Evolutionary conservation across 2,797 vertebrate species (phyloP), one percentile per base, ranked within the genome.

Genomic region (Babyrousa celebensis): DNA sequence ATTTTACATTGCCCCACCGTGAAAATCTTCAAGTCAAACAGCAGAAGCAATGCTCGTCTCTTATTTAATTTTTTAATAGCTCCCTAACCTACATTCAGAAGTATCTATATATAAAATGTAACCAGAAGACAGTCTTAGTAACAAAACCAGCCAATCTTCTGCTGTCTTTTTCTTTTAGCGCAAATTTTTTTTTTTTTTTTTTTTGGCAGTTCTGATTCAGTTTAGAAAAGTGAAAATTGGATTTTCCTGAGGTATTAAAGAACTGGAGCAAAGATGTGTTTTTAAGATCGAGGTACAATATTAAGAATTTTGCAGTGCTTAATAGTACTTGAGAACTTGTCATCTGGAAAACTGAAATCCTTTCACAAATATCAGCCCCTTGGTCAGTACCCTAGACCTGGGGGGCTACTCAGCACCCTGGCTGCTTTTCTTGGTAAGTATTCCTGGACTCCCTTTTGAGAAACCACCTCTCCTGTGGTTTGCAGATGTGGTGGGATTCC

Each of bases 1-100:
- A 91, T 84, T 96, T 96, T 86, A 96, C 79, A 85, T 96, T 94
- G 91, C 43, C 96, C 89, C 0, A 29, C 91, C 96, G 95, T 94
- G 97, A 96, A 88, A 32, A 86, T 97, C 94, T 89, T 96, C 75
- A 96, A 94, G 79, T 97, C 94, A 97, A 95, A 91, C 18, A 77
- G 89, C 85, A 96, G 94, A 93, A 91, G 74, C 1, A 3, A 84
- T 93, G 70, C 67, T 96, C 60, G 94, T 86, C 91, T 94, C 91
- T 97, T 96, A 95, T 95, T 97, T 97, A 97, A 97, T 94, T 96
- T 97, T 97, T 95, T 93, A 97, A 97, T 95, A 97, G 95, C 94
- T 97, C 96, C 93, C 89, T 94, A 97, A 89, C 91, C 94, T 95
- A 94, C 75, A 89, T 97, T 94, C 32, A 67, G 91, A 85, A 84